Conservation (phyloP, 2,888 invertebrate species). For the Megastigmus dorsalis region DNA sequence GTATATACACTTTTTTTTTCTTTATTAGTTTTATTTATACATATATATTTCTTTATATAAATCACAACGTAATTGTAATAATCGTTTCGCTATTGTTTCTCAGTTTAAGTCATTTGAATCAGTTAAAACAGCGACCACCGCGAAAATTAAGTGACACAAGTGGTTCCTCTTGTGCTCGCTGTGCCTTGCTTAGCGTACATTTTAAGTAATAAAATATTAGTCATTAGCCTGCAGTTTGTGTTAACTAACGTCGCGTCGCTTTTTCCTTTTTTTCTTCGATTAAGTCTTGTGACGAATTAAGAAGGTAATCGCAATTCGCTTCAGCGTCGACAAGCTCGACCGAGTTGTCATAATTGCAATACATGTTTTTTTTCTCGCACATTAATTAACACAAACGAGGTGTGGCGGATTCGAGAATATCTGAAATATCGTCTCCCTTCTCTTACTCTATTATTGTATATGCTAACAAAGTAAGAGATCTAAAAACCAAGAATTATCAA, state of each 20-base stretch:
- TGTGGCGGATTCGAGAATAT: conserved; percentile 53
- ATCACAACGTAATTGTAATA: conserved; percentile 51
- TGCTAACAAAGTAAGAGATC: conserved; percentile 47
- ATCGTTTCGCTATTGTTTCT: conserved; percentile 38
- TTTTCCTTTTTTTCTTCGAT: not conserved
- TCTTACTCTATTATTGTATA: conserved; percentile 45
- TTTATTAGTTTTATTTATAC: conserved; percentile 48
- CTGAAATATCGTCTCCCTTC: conserved; percentile 16
- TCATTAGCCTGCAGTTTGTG: conserved; percentile 61
- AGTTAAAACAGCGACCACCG: conserved; percentile 48
- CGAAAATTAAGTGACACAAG: conserved; percentile 50
- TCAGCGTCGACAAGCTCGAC: too few species aligned
- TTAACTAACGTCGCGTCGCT: conserved; percentile 61
- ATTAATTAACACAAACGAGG: conserved; percentile 62
- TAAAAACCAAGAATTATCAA: conserved; percentile 39
- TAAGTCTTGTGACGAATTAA: conserved; percentile 14
- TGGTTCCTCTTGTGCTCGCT: conserved; percentile 48
- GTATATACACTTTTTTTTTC: conserved; percentile 53
- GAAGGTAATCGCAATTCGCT: conserved; percentile 47
- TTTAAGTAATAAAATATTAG: conserved; percentile 58
- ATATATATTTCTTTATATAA: conserved; percentile 46
- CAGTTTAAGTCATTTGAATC: conserved; percentile 47
- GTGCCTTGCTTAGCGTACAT: conserved; percentile 35
- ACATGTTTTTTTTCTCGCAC: conserved; percentile 28
- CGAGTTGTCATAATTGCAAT: conserved; percentile 38